A percentile compares a stretch with the other conserved stretches of the same genome.
Conservation (phyloP, 2,888 invertebrate genomes). For the Synergus japonicus region DNA sequence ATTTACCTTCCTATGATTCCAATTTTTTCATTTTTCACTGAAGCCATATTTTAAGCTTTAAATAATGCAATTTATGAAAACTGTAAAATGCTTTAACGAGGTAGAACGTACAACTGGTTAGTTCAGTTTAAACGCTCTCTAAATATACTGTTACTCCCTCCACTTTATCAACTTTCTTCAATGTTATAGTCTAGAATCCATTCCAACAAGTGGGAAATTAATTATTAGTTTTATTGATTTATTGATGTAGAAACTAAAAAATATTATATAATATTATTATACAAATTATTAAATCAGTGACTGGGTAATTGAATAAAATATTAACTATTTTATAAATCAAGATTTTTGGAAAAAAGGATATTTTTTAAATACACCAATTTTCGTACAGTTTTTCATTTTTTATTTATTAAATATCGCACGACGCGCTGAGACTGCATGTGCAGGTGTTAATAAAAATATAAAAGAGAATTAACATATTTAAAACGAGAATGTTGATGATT, state of each 20-base stretch:
- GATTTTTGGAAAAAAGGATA: background rate
- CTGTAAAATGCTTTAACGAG: background rate
- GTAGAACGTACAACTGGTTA: constrained; percentile 1
- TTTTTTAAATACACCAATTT: background rate
- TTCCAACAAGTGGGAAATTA: background rate
- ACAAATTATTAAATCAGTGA: too few species aligned
- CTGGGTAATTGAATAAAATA: background rate
- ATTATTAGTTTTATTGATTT: too few species aligned
- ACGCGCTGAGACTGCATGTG: background rate
- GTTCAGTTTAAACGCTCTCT: background rate
- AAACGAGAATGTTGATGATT: constrained; percentile 29
- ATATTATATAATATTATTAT: too few species aligned
- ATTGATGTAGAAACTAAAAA: too few species aligned
- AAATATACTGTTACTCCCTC: constrained; percentile 20
- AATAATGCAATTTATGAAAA: background rate
- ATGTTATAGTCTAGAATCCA: background rate
- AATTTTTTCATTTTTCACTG: constrained; percentile 82
- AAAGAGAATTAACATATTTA: constrained; percentile 29
- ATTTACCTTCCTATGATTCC: constrained; percentile 87
- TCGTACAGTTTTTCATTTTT: background rate
- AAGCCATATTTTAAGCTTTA: constrained; percentile 59
- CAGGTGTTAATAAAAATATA: constrained; percentile 37
- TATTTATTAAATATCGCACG: constrained; percentile 37
- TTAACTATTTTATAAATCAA: background rate
- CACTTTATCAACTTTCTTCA: background rate